A percentile compares a stretch with the other conserved stretches of the same genome.
Conservation (phyloP, 2,797 vertebrate genomes). For the Acanthiza pusilla region DNA sequence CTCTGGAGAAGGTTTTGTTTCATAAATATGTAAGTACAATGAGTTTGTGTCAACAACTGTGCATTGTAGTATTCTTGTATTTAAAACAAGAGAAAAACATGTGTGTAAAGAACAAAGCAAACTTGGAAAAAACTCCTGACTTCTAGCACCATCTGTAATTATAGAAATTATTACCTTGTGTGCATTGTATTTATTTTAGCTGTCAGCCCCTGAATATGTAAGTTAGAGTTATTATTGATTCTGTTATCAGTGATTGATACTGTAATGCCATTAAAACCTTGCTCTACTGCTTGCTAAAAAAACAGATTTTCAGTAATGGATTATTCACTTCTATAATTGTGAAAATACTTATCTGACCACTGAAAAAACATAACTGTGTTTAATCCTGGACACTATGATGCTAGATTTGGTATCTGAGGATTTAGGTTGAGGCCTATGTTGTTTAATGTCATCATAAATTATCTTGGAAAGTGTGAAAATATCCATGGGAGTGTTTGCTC, state of each 20-base stretch:
- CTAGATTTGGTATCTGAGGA: neutral
- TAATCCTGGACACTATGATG: neutral
- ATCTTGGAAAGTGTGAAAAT: neutral
- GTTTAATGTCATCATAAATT: neutral
- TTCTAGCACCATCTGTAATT: neutral
- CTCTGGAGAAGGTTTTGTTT: neutral
- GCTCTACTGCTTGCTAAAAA: neutral
- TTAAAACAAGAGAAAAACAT: neutral
- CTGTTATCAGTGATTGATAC: neutral
- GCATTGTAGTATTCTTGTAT: neutral
- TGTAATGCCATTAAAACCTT: neutral
- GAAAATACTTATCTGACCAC: neutral
- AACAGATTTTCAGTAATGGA: neutral
- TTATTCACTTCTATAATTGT: neutral
- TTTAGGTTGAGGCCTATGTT: neutral
- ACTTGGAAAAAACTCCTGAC: neutral
- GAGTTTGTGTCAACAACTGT: neutral
- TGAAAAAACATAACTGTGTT: neutral
- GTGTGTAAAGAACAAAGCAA: neutral
- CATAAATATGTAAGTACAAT: neutral
- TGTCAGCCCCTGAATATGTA: neutral
- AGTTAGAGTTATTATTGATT: neutral
- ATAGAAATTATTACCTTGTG: neutral
- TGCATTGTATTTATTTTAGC: neutral
- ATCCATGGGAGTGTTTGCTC: neutral